Percentiles rank a stretch among this genome's conserved stretches.
phyloP scores from a whole-genome alignment of 2,797 vertebrate genomes.

The Rhynchonycteris naso region DNA sequence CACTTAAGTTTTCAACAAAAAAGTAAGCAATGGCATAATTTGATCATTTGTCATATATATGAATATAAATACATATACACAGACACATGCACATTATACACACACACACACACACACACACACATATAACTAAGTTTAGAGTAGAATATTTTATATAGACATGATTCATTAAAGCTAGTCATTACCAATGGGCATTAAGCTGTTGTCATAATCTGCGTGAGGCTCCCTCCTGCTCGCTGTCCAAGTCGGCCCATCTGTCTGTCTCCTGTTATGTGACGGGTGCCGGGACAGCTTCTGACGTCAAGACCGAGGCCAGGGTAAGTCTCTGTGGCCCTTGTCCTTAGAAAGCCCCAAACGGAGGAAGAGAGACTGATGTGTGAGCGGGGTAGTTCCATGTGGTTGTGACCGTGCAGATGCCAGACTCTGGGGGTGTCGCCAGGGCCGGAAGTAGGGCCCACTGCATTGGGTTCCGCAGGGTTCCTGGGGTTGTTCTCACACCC shows the following conservation, averaged over 20 bases:
- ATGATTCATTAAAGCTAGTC: background rate
- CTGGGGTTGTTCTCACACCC: background rate
- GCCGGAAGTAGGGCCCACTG: background rate
- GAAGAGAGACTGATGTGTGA: background rate
- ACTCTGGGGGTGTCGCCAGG: background rate
- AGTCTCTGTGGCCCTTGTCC: background rate
- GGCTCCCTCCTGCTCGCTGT: accelerated
- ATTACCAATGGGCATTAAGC: background rate
- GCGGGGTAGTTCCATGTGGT: background rate
- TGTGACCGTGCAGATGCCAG: background rate
- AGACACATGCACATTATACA: background rate
- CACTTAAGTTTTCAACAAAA: background rate
- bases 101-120: background rate
- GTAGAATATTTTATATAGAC: background rate
- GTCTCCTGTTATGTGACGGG: background rate
- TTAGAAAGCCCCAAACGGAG: background rate
- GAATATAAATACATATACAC: accelerated
- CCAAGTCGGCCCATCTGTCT: background rate
- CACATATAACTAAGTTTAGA: background rate
- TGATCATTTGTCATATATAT: background rate
- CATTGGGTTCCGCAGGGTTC: background rate
- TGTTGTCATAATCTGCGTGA: background rate
- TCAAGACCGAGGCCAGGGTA: background rate
- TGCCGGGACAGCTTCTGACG: background rate
- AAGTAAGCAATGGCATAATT: background rate